phyloP scores from a whole-genome alignment of 53 echinoderm and acorn worm genomes.

The Zoroaster sp. region DNA sequence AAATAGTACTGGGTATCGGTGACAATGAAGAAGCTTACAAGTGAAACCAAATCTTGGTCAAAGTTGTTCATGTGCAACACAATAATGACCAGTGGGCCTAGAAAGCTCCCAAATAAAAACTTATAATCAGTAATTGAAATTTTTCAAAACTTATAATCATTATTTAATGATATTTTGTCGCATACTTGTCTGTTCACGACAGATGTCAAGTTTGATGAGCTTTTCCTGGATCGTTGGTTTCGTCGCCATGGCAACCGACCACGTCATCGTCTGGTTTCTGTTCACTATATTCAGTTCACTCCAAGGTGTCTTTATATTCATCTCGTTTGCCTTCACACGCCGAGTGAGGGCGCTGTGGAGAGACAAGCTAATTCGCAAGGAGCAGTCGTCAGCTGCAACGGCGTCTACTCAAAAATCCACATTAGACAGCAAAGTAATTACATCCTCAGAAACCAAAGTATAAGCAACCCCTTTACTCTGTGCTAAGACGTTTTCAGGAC shows the following conservation, averaged over 20 bases:
- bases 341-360: slow-evolving; percentile 48
- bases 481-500: no score
- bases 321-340: slow-evolving; percentile 34
- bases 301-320: slow-evolving; percentile 58
- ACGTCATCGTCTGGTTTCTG: slow-evolving; percentile 10
- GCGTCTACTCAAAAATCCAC: neutral
- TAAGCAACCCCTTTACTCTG: no score
- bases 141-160: neutral
- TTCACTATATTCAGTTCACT: slow-evolving; percentile 48
- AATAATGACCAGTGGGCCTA: neutral
- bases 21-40: no score
- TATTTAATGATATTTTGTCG: neutral
- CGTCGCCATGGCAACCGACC: slow-evolving; percentile 30
- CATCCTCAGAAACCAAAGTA: neutral
- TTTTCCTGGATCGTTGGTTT: slow-evolving; percentile 49
- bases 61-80: no score
- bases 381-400: neutral
- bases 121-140: neutral
- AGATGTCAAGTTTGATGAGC: slow-evolving; percentile 47
- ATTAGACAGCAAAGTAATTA: neutral
- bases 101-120: neutral
- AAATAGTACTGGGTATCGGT: no score
- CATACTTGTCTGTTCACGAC: neutral
- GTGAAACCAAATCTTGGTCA: neutral
- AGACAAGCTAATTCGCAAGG: neutral